Evolutionary conservation across 2,113 vertebrate species (phyloP).

Genomic region (Morone chrysops): DNA sequence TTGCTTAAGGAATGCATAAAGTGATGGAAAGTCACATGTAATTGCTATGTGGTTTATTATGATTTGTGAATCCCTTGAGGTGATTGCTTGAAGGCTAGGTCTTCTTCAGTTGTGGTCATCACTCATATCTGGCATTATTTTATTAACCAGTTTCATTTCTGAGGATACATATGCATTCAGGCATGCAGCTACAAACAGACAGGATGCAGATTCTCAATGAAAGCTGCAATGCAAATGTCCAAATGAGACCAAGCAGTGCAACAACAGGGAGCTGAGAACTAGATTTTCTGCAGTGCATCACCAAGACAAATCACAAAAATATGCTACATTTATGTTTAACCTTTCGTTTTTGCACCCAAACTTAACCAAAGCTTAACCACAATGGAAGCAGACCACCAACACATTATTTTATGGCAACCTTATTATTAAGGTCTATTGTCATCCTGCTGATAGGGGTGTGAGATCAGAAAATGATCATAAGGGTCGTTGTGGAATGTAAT

Average conservation of each 20-base stretch:
- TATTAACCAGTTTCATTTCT: not conserved
- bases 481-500: no score
- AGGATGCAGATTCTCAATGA: not conserved
- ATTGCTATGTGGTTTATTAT: not conserved
- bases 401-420: no score
- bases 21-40: not conserved
- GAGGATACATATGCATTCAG: not conserved
- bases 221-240: not conserved
- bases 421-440: no score
- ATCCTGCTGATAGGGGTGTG: no score
- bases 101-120: not conserved
- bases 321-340: not conserved
- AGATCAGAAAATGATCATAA: no score
- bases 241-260: not conserved
- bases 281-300: not conserved
- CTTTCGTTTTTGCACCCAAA: no score
- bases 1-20: not conserved
- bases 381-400: no score
- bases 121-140: not conserved
- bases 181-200: not conserved
- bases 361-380: no score
- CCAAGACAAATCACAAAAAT: not conserved
- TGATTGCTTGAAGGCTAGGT: not conserved
- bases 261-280: not conserved
- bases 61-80: not conserved